These are phyloP conservation scores for Daubentonia madagascariensis DNA, from an alignment of 2,113 vertebrate species.

Conservation along the genomic window DNA sequence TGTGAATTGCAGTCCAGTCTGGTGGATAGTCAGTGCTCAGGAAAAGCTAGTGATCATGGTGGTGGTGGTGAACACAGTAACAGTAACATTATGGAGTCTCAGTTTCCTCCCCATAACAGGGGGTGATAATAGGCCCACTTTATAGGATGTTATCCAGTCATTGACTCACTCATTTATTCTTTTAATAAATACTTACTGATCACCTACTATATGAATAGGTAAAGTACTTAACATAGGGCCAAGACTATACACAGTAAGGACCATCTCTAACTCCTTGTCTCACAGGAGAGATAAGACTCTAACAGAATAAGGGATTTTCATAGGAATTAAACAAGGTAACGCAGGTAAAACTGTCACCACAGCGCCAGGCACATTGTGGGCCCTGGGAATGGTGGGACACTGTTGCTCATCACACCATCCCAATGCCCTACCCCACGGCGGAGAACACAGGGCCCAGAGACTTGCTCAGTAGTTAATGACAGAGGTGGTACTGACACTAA, in stretches of 20 bases:
- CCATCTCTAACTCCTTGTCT: neutral
- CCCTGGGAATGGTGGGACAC: accelerated
- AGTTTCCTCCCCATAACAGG: neutral
- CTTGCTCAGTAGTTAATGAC: neutral
- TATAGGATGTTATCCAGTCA: neutral
- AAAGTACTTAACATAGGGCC: neutral
- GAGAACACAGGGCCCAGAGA: neutral
- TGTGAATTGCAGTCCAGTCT: neutral
- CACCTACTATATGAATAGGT: accelerated
- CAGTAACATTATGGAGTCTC: neutral
- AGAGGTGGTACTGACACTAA: neutral
- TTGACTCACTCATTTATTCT: neutral
- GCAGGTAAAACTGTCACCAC: neutral
- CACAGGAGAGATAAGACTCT: neutral
- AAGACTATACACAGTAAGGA: neutral
- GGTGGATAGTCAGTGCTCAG: neutral
- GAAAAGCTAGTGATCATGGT: neutral
- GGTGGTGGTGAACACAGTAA: neutral
- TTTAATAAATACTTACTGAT: neutral
- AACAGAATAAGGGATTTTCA: neutral
- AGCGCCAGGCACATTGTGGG: no score
- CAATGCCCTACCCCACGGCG: neutral
- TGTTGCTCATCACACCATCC: neutral
- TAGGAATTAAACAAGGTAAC: neutral
- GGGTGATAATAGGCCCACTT: neutral